A percentile compares a stretch with the other conserved stretches of the same genome.
These are phyloP conservation scores for Python bivittatus DNA, from an alignment of 2,113 vertebrate species.

Conservation along the genomic window DNA sequence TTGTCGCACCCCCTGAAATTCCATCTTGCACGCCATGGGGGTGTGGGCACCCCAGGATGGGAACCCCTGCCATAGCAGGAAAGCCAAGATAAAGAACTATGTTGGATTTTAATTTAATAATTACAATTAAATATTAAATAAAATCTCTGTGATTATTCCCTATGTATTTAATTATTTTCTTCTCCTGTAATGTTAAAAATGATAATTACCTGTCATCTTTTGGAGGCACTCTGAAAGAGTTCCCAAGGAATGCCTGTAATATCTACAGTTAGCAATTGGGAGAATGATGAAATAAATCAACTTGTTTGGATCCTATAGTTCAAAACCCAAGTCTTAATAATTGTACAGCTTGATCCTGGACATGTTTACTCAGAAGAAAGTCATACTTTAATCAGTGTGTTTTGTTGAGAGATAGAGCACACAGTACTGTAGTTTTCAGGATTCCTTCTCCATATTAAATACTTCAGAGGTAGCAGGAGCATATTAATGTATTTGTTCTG, in stretches of 20 bases:
- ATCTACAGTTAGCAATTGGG: not conserved
- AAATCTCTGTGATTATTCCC: not conserved
- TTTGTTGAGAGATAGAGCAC: not conserved
- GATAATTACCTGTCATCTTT: not conserved
- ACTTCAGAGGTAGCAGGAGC: conserved; percentile 20
- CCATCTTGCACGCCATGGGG: too few species aligned
- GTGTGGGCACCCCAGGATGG: too few species aligned
- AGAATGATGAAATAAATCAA: not conserved
- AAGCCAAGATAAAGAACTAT: not conserved
- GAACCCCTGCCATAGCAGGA: too few species aligned
- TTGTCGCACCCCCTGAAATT: too few species aligned
- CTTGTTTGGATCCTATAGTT: not conserved
- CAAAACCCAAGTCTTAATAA: not conserved
- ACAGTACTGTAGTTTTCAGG: not conserved
- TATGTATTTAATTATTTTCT: not conserved
- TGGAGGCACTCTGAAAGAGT: not conserved
- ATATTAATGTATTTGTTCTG: conserved; percentile 24
- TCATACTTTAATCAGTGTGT: not conserved
- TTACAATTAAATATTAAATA: not conserved
- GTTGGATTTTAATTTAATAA: not conserved
- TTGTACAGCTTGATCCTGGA: not conserved
- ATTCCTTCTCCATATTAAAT: conserved; percentile 15
- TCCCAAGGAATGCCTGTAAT: not conserved
- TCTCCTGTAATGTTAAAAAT: not conserved
- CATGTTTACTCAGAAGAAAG: not conserved